Conservation (phyloP, 2,888 invertebrate genomes). For the Cephus rjabovi region DNA sequence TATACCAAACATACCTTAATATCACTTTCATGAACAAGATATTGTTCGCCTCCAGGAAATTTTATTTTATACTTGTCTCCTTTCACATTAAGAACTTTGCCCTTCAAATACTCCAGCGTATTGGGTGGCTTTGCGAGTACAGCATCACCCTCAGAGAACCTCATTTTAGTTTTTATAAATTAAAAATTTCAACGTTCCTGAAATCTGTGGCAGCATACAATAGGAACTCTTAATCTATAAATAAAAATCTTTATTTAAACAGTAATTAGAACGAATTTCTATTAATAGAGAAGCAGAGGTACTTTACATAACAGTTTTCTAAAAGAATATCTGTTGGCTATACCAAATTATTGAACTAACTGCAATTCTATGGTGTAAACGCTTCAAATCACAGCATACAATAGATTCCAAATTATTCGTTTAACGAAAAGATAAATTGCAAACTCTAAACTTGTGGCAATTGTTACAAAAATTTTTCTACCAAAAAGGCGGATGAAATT, state of each 20-base stretch:
- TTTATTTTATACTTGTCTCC: conserved; percentile 51
- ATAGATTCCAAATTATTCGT: neutral
- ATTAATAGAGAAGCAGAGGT: neutral
- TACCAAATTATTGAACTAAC: neutral
- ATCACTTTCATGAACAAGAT: conserved; percentile 42
- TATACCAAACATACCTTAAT: conserved; percentile 42
- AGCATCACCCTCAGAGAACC: conserved; percentile 52
- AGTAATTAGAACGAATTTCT: neutral
- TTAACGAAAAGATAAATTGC: neutral
- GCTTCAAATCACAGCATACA: neutral
- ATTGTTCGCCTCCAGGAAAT: conserved; percentile 51
- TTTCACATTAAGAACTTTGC: conserved; percentile 41
- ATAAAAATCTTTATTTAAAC: neutral
- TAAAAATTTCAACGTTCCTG: conserved; percentile 14
- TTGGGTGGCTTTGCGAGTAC: conserved; percentile 54
- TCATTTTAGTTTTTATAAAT: conserved; percentile 34
- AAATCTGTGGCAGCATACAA: neutral
- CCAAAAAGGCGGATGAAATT: neutral
- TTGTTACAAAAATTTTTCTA: neutral
- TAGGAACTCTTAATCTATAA: neutral
- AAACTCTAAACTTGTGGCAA: neutral
- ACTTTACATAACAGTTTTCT: neutral
- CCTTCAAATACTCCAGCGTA: conserved; percentile 44
- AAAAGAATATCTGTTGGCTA: neutral
- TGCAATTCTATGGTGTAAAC: neutral